Conservation (phyloP, 2,113 vertebrate species). For the Catharus fuscescens region DNA sequence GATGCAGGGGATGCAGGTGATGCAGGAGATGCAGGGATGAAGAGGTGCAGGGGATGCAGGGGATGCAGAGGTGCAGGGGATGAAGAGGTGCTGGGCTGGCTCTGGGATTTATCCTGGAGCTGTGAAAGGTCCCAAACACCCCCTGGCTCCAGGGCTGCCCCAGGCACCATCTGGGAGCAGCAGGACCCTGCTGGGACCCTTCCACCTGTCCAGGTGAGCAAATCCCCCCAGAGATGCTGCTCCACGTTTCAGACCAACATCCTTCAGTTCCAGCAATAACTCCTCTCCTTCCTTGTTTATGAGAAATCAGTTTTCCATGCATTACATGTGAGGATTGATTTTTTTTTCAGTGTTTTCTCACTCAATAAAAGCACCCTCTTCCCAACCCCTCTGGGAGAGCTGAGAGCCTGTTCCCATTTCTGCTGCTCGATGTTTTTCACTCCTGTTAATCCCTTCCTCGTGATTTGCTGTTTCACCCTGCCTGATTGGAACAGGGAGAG, state of each 20-base stretch:
- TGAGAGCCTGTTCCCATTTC: neutral
- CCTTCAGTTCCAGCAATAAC: fast-evolving
- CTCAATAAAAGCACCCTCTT: neutral
- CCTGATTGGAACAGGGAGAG: neutral
- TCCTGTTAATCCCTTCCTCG: neutral
- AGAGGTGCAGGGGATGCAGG: too few relatives aligned
- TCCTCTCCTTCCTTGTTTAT: neutral
- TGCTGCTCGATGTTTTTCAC: neutral
- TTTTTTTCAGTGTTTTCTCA: too few relatives aligned
- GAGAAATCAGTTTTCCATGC: neutral
- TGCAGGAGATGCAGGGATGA: too few relatives aligned
- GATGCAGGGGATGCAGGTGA: too few relatives aligned
- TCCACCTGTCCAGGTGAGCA: neutral
- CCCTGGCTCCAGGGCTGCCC: neutral
- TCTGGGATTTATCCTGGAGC: fast-evolving
- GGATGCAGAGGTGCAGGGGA: too few relatives aligned
- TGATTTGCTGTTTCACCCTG: neutral
- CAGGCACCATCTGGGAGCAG: fast-evolving
- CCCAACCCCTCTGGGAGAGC: neutral
- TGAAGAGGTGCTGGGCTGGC: fast-evolving
- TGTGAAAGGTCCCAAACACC: fast-evolving
- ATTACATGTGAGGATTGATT: neutral
- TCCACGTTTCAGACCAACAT: neutral
- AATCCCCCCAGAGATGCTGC: neutral
- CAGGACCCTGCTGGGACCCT: fast-evolving